phyloP scores from a whole-genome alignment of 1,140 invertebrate species.

The Helicoverpa zea region DNA sequence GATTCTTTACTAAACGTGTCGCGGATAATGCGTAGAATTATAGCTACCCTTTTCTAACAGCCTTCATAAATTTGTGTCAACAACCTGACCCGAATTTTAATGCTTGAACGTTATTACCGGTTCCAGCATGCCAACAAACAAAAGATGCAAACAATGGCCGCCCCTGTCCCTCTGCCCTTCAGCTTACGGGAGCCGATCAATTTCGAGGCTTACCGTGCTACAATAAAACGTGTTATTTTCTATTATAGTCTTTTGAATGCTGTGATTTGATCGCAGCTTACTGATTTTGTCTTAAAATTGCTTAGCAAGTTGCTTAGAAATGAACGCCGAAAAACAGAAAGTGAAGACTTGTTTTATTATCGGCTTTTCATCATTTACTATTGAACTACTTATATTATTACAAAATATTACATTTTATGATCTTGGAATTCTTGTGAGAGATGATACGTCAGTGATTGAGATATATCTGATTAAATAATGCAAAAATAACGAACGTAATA shows the following conservation, averaged over 20 bases:
- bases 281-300: not conserved
- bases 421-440: too few relatives aligned
- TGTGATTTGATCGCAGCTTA: not conserved
- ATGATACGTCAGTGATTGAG: too few relatives aligned
- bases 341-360: too few relatives aligned
- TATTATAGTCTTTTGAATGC: not conserved
- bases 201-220: conserved; percentile 35
- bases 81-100: conserved; percentile 81
- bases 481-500: too few relatives aligned
- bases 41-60: conserved; percentile 66
- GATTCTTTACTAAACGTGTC: conserved; percentile 41
- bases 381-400: too few relatives aligned
- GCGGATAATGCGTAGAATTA: conserved; percentile 68
- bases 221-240: conserved; percentile 16
- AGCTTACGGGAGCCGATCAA: conserved; percentile 44
- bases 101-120: conserved; percentile 74
- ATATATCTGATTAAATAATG: too few relatives aligned
- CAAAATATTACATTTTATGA: too few relatives aligned
- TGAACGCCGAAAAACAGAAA: too few relatives aligned
- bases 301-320: too few relatives aligned
- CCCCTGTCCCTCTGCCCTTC: conserved; percentile 54
- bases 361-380: too few relatives aligned
- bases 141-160: conserved; percentile 71
- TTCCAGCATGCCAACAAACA: conserved; percentile 75
- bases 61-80: conserved; percentile 79